A percentile compares a stretch with the other conserved stretches of the same genome.
These are phyloP conservation scores for Drosophila rellima DNA, from an alignment of 2,888 invertebrate species.

Conservation along the genomic window DNA sequence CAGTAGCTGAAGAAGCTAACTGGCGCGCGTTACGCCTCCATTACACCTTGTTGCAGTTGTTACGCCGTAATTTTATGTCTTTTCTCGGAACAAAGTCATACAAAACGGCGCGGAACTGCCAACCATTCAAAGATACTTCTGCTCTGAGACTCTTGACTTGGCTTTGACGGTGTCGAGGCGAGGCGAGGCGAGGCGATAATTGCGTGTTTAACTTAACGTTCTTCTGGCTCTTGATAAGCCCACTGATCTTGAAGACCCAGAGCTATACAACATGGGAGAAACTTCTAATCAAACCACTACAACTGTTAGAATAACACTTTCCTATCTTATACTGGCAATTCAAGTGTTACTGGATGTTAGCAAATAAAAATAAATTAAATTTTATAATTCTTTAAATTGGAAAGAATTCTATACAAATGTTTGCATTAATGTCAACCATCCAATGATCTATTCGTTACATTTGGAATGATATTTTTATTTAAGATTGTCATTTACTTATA, in stretches of 20 bases:
- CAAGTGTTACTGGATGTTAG: neutral
- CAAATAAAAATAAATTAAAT: no score
- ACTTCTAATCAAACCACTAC: slow-evolving; percentile 4
- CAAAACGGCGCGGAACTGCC: slow-evolving; percentile 79
- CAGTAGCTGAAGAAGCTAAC: slow-evolving; percentile 11
- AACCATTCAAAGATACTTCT: slow-evolving; percentile 45
- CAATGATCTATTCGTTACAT: neutral
- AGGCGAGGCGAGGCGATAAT: slow-evolving; percentile 70
- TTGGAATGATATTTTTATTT: neutral
- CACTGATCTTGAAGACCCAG: slow-evolving; percentile 14
- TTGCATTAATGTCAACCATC: no score
- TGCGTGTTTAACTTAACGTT: slow-evolving; percentile 61
- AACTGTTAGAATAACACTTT: slow-evolving; percentile 12
- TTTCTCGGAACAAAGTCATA: slow-evolving; percentile 83
- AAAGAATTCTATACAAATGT: neutral
- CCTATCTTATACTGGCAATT: slow-evolving; percentile 3
- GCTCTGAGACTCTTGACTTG: slow-evolving; percentile 22
- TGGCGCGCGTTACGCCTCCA: slow-evolving; percentile 75
- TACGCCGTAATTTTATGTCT: slow-evolving; percentile 83
- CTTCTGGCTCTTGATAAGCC: slow-evolving; percentile 56
- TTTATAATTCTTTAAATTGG: no score
- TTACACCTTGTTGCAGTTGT: slow-evolving; percentile 84
- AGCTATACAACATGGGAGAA: slow-evolving; percentile 1
- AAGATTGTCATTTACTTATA: neutral
- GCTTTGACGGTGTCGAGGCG: slow-evolving; percentile 30